Evolutionary conservation across 2,797 vertebrate species (phyloP), one percentile per base, ranked within the genome.

Genomic region (Cryptoblepharus egeriae): DNA sequence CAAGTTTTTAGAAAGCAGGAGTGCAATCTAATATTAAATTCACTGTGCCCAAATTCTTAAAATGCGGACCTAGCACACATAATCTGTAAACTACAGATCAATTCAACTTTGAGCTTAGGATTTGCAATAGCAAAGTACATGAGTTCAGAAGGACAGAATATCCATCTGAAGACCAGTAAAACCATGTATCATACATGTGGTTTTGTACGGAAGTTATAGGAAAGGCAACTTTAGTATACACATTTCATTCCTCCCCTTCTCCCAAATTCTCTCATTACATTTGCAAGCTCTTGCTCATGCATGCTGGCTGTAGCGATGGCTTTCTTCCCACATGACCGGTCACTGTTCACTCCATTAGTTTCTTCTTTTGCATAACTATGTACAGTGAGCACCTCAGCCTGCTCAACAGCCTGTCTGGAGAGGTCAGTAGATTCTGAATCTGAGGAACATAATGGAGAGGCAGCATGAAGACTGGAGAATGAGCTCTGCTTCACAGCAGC

Each of bases 321-420:
- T 82, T 93, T 95, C 91, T 94, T 92, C 64, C 85, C 92, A 22
- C 83, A 64, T 24, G 82, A 68, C 4, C 87, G 91, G 7, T 94
- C 92, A 0, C 0, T 72, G 76, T 79, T 55, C 0, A 90, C 12
- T 1, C 82, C 82, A 0, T 75, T 95, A 84, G 92, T 93, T 4
- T 96, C 95, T n/a, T 95, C 93, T 89, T 90, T 94, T 72, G 97
- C 97, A 0, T 98, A 99, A 95, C 97, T 98, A 90, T 99, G 98
- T 15, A 97, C 97, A 10, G 97, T 97, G 69, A 98, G 92, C 74
- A 96, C 93, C 65, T 97, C 96, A 7, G 96, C 95, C 69, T 97
- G 95, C 85, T 96, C 96, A 42, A 96, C 91, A 58, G 95, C 96
- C 88, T 89, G 95, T 88, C 97, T 97, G 79, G 97, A 91, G 57